phyloP scores from a whole-genome alignment of 1,140 invertebrate species.

The Dendroctonus ponderosae region DNA sequence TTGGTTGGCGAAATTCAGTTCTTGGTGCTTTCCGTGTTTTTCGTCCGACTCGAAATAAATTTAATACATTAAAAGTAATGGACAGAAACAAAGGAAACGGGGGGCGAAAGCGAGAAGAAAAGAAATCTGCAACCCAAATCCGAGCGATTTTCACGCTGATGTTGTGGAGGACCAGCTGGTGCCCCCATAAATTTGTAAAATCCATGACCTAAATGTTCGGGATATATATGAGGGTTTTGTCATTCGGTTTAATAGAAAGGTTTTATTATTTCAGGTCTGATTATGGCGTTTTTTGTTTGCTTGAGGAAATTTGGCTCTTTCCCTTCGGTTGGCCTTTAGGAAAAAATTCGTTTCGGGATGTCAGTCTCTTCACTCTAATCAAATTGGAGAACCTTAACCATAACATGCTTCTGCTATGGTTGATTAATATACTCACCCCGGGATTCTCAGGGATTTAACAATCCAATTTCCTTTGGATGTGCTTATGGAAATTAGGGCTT shows the following conservation, averaged over 20 bases:
- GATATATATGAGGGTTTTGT: conserved; percentile 22
- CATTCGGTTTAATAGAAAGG: conserved; percentile 15
- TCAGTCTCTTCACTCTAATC: too few relatives aligned
- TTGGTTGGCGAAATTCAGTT: conserved; percentile 1
- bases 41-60: conserved; percentile 17
- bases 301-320: too few relatives aligned
- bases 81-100: conserved; percentile 19
- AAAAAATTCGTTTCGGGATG: too few relatives aligned
- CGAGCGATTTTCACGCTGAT: conserved; percentile 30
- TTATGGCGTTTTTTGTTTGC: too few relatives aligned
- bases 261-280: too few relatives aligned
- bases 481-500: too few relatives aligned
- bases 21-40: conserved; percentile 1
- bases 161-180: conserved; percentile 26
- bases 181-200: conserved; percentile 33
- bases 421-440: too few relatives aligned
- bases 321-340: too few relatives aligned
- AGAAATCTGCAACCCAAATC: conserved; percentile 34
- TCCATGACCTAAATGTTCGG: conserved; percentile 29
- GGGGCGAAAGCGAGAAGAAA: conserved; percentile 23
- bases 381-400: too few relatives aligned
- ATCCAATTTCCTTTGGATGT: too few relatives aligned
- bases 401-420: too few relatives aligned
- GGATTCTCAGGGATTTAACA: too few relatives aligned
- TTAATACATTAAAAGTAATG: conserved; percentile 31